A percentile compares a stretch with the other conserved stretches of the same genome.
Conservation (phyloP, 1,140 invertebrate genomes). For the Calliphora vicina region DNA sequence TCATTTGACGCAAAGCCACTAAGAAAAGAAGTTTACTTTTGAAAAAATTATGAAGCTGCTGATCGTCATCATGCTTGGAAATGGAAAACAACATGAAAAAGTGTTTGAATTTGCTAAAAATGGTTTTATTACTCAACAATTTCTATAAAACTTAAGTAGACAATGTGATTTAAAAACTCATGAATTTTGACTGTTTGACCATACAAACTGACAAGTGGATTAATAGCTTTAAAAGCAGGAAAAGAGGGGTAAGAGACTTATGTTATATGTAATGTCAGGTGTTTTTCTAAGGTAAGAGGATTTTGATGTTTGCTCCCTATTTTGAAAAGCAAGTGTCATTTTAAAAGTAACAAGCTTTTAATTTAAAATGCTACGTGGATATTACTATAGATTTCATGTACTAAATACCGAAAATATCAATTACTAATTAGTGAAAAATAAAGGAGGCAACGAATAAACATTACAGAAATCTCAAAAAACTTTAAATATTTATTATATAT, state of each 20-base stretch:
- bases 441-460: too few species aligned
- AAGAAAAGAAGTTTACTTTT: neutral
- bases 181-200: constrained; percentile 12
- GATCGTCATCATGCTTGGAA: neutral
- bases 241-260: too few species aligned
- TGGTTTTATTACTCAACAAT: constrained; percentile 27
- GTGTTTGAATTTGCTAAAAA: constrained; percentile 28
- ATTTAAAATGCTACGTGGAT: too few species aligned
- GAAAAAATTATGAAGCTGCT: constrained; percentile 2
- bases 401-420: too few species aligned
- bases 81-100: neutral
- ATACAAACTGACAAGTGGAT: constrained; percentile 26
- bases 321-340: too few species aligned
- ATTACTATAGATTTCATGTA: too few species aligned
- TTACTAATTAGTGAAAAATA: too few species aligned
- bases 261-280: neutral
- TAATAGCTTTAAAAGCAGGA: neutral
- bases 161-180: constrained; percentile 32
- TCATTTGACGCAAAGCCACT: neutral
- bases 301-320: neutral
- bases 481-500: too few species aligned
- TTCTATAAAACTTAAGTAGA: constrained; percentile 19
- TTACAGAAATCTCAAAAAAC: too few species aligned
- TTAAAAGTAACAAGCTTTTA: too few species aligned
- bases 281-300: too few species aligned